Conservation (phyloP, 2,797 vertebrate genomes). For the Babyrousa celebensis region DNA sequence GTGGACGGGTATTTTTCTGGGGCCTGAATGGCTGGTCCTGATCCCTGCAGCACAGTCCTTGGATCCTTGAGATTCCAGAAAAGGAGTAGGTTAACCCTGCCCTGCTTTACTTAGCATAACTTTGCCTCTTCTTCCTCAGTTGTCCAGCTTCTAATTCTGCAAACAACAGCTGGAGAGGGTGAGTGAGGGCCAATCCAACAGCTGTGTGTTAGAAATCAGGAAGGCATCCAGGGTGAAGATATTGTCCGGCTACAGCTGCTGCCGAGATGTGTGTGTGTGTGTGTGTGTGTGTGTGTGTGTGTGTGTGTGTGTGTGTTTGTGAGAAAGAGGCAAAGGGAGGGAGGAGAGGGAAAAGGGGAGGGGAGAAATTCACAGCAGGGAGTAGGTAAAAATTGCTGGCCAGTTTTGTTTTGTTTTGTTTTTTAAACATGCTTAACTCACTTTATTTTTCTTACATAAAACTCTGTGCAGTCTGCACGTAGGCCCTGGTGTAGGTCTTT, state of each 20-base stretch:
- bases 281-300: background rate
- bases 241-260: constrained; percentile 55
- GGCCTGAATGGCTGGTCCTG: background rate
- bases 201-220: constrained; percentile 72
- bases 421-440: background rate
- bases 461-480: background rate
- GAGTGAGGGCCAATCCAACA: constrained; percentile 55
- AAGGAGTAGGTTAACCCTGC: background rate
- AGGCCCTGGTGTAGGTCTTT: constrained; percentile 36
- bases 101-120: background rate
- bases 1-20: constrained; percentile 3
- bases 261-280: background rate
- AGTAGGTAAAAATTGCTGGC: background rate
- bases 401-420: background rate
- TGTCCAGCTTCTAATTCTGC: constrained; percentile 76
- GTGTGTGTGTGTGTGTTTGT: background rate
- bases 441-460: constrained; percentile 36
- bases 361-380: background rate
- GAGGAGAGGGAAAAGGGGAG: background rate
- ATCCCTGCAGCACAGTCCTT: background rate
- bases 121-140: background rate
- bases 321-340: background rate
- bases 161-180: constrained; percentile 77
- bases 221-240: constrained; percentile 51
- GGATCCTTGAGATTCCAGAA: constrained; percentile 74